Conservation (phyloP, 2,888 invertebrate genomes). For the Rhodophaea formosa region DNA sequence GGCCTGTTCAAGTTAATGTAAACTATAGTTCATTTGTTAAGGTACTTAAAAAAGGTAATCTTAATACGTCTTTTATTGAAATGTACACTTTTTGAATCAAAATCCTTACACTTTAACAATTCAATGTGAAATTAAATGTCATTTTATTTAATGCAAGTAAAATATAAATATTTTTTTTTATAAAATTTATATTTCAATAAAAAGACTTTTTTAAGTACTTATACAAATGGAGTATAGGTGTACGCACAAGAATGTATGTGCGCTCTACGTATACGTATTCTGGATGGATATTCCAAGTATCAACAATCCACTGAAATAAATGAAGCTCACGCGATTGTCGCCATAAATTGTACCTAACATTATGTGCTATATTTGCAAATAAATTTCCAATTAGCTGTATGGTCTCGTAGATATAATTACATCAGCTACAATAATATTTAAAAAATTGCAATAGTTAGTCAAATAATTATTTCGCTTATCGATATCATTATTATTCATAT, state of each 20-base stretch:
- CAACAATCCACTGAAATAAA: neutral
- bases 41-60: too few relatives aligned
- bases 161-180: too few relatives aligned
- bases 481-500: neutral
- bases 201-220: too few relatives aligned
- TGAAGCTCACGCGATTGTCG: constrained; percentile 15
- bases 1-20: neutral
- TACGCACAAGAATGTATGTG: neutral
- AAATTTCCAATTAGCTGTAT: neutral
- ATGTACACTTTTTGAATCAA: too few relatives aligned
- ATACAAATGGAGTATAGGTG: too few relatives aligned
- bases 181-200: too few relatives aligned
- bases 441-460: neutral
- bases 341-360: constrained; percentile 31
- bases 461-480: neutral
- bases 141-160: too few relatives aligned
- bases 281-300: neutral
- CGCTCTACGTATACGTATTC: neutral
- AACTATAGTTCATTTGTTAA: too few relatives aligned
- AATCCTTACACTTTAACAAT: too few relatives aligned
- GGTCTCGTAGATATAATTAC: neutral
- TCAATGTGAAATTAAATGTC: too few relatives aligned
- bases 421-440: neutral
- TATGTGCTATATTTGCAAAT: constrained; percentile 29
- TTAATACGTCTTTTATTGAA: too few relatives aligned